These are phyloP conservation scores for Machaerirhynchus nigripectus DNA, from an alignment of 2,113 vertebrate species.

Conservation along the genomic window DNA sequence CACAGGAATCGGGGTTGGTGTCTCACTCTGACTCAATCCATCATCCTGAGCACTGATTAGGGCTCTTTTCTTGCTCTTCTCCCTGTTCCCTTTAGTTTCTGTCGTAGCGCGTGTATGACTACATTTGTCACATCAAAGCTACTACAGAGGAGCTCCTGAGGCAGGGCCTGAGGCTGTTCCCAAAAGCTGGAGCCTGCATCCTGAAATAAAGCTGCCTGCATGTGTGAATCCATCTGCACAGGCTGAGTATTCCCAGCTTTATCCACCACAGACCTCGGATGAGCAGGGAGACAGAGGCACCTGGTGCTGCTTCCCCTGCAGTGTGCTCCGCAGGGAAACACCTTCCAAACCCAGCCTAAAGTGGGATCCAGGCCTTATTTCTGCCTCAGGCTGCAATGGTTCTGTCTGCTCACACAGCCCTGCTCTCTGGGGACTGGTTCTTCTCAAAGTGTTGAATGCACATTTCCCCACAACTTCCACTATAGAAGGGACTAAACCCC, in stretches of 20 bases:
- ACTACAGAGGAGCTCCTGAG: background rate
- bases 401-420: background rate
- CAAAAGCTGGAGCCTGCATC: background rate
- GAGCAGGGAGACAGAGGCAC: background rate
- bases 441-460: background rate
- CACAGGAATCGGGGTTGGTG: background rate
- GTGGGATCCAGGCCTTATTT: background rate
- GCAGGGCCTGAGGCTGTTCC: background rate
- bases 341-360: background rate
- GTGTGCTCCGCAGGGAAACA: background rate
- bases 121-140: background rate
- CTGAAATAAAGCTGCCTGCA: background rate
- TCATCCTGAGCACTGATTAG: background rate
- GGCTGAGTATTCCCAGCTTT: background rate
- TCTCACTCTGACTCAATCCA: background rate
- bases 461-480: background rate
- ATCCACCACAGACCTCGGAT: background rate
- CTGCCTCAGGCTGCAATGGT: background rate
- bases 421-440: background rate
- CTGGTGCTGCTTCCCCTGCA: background rate
- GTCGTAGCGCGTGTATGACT: background rate
- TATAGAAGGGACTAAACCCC: fast-evolving
- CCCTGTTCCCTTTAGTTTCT: background rate
- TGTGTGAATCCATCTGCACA: background rate
- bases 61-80: fast-evolving